phyloP scores from a whole-genome alignment of 2,888 invertebrate genomes.

The Drosophila pseudotakahashii region DNA sequence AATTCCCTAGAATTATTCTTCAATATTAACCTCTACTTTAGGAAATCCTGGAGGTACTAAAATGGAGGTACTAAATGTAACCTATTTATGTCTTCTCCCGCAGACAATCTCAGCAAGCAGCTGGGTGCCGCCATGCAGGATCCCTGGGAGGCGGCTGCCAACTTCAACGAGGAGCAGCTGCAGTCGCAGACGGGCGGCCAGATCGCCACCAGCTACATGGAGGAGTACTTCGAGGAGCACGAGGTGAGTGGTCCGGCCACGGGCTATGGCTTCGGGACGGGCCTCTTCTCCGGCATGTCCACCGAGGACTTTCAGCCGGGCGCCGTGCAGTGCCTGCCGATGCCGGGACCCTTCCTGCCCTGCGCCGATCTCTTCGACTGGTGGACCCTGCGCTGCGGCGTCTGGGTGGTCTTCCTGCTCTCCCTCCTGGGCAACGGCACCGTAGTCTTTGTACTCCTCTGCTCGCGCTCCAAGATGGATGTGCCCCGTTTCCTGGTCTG shows the following conservation, averaged over 20 bases:
- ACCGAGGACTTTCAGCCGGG: conserved; percentile 81
- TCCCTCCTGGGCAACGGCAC: conserved; percentile 98
- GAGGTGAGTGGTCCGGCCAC: conserved; percentile 63
- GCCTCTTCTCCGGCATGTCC: conserved; percentile 80
- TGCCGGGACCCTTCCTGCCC: conserved; percentile 96
- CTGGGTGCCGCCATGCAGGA: conserved; percentile 89
- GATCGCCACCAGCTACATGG: conserved; percentile 86
- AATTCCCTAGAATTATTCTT: too few relatives aligned
- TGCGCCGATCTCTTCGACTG: conserved; percentile 98
- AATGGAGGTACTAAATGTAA: too few relatives aligned
- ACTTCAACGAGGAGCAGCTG: conserved; percentile 54
- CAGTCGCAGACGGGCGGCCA: conserved; percentile 57
- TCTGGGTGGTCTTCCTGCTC: conserved; percentile 98
- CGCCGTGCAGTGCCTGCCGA: conserved; percentile 89
- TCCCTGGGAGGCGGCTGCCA: conserved; percentile 86
- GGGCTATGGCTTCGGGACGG: conserved; percentile 70
- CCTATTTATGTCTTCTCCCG: too few relatives aligned
- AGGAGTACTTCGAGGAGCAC: conserved; percentile 90
- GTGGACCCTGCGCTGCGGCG: conserved; percentile 98
- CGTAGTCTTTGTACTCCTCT: conserved; percentile 96
- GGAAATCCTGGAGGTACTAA: too few relatives aligned
- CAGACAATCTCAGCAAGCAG: conserved; percentile 90
- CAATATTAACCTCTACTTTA: too few relatives aligned
- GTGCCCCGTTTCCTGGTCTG: conserved; percentile 98
- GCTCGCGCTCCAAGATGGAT: conserved; percentile 96